A percentile compares a stretch with the other conserved stretches of the same genome.
phyloP scores from a whole-genome alignment of 1,140 invertebrate genomes.

The Oncopeltus fasciatus region DNA sequence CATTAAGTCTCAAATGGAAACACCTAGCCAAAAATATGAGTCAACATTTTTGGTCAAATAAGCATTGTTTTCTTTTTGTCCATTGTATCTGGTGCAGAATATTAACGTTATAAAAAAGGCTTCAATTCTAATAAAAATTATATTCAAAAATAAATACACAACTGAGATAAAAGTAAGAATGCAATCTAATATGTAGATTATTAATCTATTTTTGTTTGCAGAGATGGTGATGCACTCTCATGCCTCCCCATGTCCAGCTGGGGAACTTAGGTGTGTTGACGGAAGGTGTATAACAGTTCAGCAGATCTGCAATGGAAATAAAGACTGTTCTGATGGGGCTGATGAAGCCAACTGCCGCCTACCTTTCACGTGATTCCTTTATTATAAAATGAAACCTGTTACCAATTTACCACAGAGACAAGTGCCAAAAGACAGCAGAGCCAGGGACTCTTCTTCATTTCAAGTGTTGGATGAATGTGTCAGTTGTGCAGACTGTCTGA shows the following conservation, averaged over 20 bases:
- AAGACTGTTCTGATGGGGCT: constrained; percentile 43
- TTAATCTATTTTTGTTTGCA: constrained; percentile 3
- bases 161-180: too few species aligned
- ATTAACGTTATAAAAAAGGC: too few species aligned
- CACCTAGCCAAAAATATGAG: too few species aligned
- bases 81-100: too few species aligned
- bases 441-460: not conserved
- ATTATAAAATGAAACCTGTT: not conserved
- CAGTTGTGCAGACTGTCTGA: not conserved
- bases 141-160: too few species aligned
- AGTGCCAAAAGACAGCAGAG: not conserved
- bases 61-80: too few species aligned
- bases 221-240: constrained; percentile 20
- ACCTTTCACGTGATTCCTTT: not conserved
- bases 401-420: not conserved
- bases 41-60: too few species aligned
- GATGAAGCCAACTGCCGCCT: constrained; percentile 42
- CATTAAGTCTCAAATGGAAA: too few species aligned
- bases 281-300: constrained; percentile 43
- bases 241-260: constrained; percentile 36
- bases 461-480: not conserved
- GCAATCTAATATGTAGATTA: too few species aligned
- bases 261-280: constrained; percentile 43
- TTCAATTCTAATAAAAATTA: too few species aligned
- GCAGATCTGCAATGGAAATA: constrained; percentile 43